Evolutionary conservation across 1,140 invertebrate genomes (phyloP).

Genomic region (Drosophila lowei): DNA sequence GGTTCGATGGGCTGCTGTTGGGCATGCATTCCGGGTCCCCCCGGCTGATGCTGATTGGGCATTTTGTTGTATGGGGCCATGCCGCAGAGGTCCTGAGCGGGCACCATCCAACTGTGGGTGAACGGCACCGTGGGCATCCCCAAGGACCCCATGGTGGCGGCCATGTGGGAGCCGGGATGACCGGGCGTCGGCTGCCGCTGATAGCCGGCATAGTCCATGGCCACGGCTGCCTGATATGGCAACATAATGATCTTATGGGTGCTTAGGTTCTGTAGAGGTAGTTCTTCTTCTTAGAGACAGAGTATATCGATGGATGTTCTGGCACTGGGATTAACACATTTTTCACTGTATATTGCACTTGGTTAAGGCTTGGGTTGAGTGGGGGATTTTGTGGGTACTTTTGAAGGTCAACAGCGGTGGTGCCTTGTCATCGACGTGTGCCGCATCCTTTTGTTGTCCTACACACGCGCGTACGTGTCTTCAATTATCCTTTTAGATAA

Average conservation of each 20-base stretch:
- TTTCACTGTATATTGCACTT: slow-evolving; percentile 57
- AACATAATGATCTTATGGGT: slow-evolving; percentile 86
- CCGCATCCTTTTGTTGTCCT: slow-evolving; percentile 62
- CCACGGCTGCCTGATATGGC: slow-evolving; percentile 92
- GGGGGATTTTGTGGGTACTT: slow-evolving; percentile 37
- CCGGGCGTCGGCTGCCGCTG: slow-evolving; percentile 89
- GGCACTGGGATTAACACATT: slow-evolving; percentile 55
- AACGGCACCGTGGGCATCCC: slow-evolving; percentile 87
- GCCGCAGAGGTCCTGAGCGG: slow-evolving; percentile 92
- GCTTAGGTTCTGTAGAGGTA: background rate
- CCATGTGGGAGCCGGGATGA: slow-evolving; percentile 84
- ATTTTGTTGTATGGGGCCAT: slow-evolving; percentile 89
- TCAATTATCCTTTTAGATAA: slow-evolving; percentile 63
- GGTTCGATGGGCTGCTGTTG: slow-evolving; percentile 92
- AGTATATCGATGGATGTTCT: background rate
- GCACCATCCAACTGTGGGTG: slow-evolving; percentile 96
- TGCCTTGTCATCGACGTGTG: slow-evolving; percentile 12
- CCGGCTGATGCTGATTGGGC: slow-evolving; percentile 84
- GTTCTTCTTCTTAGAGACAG: background rate
- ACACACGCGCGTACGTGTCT: slow-evolving; percentile 71
- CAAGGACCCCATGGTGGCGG: slow-evolving; percentile 84
- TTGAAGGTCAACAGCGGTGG: slow-evolving; percentile 49
- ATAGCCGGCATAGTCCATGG: slow-evolving; percentile 94
- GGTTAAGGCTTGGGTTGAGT: slow-evolving; percentile 22
- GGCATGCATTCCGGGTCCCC: slow-evolving; percentile 84